Evolutionary conservation across 1,140 invertebrate genomes (phyloP).

Genomic region (Myzus persicae): DNA sequence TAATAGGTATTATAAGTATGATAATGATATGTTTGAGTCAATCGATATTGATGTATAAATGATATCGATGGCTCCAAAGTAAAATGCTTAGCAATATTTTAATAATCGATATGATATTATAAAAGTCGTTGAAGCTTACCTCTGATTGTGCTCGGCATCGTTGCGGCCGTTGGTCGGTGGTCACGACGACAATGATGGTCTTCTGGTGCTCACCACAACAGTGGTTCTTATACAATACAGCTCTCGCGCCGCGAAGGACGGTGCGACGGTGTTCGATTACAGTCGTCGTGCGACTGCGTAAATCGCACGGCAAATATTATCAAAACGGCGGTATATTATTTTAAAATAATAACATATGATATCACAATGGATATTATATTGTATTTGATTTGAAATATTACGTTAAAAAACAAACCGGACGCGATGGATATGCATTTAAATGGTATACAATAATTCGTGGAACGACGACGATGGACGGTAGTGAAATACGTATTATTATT

Average conservation of each 20-base stretch:
- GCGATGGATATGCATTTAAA: neutral
- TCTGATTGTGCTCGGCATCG: slow-evolving; percentile 48
- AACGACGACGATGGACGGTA: neutral
- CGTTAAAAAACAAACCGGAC: slow-evolving; percentile 2
- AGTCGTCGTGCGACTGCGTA: neutral
- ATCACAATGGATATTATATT: neutral
- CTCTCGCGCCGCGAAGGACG: neutral
- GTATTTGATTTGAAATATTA: neutral
- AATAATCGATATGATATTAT: neutral
- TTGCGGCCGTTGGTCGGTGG: neutral
- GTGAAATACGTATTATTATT: neutral
- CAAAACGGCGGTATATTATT: neutral
- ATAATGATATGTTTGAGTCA: neutral
- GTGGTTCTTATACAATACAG: neutral
- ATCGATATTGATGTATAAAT: neutral
- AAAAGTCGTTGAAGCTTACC: neutral
- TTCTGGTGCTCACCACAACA: neutral
- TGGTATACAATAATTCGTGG: neutral
- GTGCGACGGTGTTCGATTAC: neutral
- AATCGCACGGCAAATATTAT: neutral
- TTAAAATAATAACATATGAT: neutral
- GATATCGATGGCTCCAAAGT: neutral
- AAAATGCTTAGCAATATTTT: neutral
- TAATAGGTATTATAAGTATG: neutral
- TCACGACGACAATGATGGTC: neutral